Evolutionary conservation across 2,113 vertebrate genomes (phyloP), one percentile per base, ranked within the genome.

Genomic region (Cranoglanis bouderius): DNA sequence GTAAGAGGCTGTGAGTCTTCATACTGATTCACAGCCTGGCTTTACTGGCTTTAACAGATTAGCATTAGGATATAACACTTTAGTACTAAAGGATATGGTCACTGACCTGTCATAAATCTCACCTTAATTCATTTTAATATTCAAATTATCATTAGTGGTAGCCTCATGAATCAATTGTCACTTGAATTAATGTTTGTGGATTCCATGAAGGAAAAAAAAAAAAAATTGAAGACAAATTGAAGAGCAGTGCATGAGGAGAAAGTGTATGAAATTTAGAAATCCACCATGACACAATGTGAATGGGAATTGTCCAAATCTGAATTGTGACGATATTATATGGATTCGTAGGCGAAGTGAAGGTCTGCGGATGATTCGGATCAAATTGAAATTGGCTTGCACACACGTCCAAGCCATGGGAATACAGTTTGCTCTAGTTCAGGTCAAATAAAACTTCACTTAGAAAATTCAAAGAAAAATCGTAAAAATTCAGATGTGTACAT

Each of bases 1-100:
- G 88, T 77, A 12, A 90, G 89, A 18, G 2, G 19, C 55, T 53
- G 61, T 53, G 61, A 19, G 19, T 84, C 83, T 49, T n/a, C 82
- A 63, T 84, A 26, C 19, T n/a, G 40, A 32, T 84, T 84, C 0
- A 46, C n/a, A n/a, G n/a, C n/a, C n/a, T n/a, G n/a, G n/a, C n/a
- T n/a, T n/a, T n/a, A 43, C 35, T 19, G 16, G 35, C 32, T 13
- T 32, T 61, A 16, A 19, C 55, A 57, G 4, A 57, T 18, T 19
- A 57, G 21, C 21, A 63, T 29, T 29, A 10, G 24, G 13, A 59
- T 59, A 21, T 6, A 59, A 57, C 0, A 6, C 57, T 59, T 21
- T 59, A 24, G 21, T 24, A 24, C 57, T 24, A 6, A 19, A 59
- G 19, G 57, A 67, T 67, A 12, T n/a, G n/a, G 18, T 70, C 65